phyloP scores from a whole-genome alignment of 2,888 invertebrate species.

The Phaonia tiefii region DNA sequence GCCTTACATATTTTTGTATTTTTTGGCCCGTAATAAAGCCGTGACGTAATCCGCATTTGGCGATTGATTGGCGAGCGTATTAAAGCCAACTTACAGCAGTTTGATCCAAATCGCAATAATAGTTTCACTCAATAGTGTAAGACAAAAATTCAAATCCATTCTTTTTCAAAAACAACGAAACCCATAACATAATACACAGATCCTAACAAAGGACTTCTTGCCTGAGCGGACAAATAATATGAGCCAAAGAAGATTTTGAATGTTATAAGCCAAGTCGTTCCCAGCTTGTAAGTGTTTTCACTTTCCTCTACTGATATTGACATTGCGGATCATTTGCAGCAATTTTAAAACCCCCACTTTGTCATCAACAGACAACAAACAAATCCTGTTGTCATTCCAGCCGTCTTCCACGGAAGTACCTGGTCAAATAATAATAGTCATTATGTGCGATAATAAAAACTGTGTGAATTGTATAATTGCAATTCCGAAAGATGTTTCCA shows the following conservation, averaged over 20 bases:
- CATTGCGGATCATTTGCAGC: constrained; percentile 34
- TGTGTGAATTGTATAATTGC: no score
- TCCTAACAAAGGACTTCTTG: no score
- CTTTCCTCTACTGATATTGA: constrained; percentile 15
- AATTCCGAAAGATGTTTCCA: no score
- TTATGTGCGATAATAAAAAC: constrained; percentile 7
- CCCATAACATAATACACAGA: no score
- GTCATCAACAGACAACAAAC: neutral
- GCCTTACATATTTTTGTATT: constrained; percentile 44
- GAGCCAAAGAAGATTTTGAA: no score
- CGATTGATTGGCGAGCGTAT: constrained; percentile 36
- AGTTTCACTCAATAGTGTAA: neutral
- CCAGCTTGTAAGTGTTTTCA: no score
- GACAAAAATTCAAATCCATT: neutral
- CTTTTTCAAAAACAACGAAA: no score
- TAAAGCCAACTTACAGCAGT: neutral
- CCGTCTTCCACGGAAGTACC: neutral
- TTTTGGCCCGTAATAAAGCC: constrained; percentile 11
- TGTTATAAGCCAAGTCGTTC: no score
- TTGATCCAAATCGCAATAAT: neutral
- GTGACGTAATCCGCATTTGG: constrained; percentile 63
- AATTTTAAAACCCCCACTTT: no score
- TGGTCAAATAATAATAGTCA: neutral
- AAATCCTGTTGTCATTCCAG: constrained; percentile 6
- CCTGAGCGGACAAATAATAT: no score